These are phyloP conservation scores for Drosophila infuscata DNA, from an alignment of 2,888 invertebrate genomes.

Conservation along the genomic window DNA sequence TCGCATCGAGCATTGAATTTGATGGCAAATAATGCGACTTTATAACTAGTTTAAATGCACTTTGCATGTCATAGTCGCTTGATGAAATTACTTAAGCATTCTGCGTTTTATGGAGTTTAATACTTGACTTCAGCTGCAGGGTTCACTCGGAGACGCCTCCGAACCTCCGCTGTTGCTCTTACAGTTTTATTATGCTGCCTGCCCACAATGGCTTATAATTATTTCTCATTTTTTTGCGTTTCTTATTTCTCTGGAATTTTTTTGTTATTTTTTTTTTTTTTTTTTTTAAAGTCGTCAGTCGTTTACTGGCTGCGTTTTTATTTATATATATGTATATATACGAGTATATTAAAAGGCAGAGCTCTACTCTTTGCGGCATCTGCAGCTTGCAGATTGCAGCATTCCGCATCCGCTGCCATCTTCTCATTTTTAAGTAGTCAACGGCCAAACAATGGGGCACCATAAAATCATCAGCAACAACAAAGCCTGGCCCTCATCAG, in stretches of 20 bases:
- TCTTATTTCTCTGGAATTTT: neutral
- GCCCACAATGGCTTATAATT: conserved; percentile 73
- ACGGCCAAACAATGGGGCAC: conserved; percentile 57
- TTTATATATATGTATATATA: conserved; percentile 22
- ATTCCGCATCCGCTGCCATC: conserved; percentile 15
- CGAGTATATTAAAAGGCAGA: conserved; percentile 30
- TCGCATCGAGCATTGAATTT: conserved; percentile 65
- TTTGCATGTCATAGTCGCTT: conserved; percentile 72
- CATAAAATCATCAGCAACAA: conserved; percentile 20
- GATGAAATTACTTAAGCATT: conserved; percentile 58
- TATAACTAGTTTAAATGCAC: conserved; percentile 78
- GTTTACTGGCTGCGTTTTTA: conserved; percentile 33
- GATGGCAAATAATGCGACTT: conserved; percentile 79
- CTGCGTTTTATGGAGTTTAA: conserved; percentile 37
- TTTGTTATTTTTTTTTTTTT: neutral
- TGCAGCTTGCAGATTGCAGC: conserved; percentile 15
- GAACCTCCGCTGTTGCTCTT: conserved; percentile 20
- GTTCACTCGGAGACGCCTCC: neutral
- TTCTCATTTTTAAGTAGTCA: conserved; percentile 55
- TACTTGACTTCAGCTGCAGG: conserved; percentile 43
- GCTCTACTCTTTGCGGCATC: conserved; percentile 16
- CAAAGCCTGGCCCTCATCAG: conserved; percentile 40
- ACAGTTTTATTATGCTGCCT: conserved; percentile 54
- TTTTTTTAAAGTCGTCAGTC: conserved; percentile 34
- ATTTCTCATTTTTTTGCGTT: conserved; percentile 28